These are phyloP conservation scores for Thamnophis sirtalis DNA, from an alignment of 2,113 vertebrate genomes.

Conservation along the genomic window DNA sequence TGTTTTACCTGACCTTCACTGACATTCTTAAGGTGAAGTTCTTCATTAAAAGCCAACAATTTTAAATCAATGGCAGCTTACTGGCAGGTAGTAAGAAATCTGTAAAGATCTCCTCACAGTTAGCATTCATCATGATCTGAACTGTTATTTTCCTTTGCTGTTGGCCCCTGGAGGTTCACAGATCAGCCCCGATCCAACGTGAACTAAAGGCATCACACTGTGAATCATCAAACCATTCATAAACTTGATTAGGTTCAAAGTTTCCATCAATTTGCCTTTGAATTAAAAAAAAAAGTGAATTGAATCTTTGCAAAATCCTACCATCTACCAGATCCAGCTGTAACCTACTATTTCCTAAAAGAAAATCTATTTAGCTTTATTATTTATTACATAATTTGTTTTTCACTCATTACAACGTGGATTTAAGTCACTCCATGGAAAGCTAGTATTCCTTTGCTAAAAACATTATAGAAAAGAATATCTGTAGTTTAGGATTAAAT, in stretches of 20 bases:
- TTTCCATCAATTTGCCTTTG: neutral
- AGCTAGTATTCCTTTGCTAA: neutral
- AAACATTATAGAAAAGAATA: neutral
- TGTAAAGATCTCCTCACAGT: neutral
- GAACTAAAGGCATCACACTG: neutral
- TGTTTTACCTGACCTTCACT: constrained; percentile 41
- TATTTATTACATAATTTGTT: neutral
- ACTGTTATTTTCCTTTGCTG: neutral
- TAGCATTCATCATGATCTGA: neutral
- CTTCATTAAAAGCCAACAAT: constrained; percentile 45
- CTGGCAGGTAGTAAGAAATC: neutral
- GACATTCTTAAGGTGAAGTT: constrained; percentile 33
- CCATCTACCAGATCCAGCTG: neutral
- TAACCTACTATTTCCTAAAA: neutral
- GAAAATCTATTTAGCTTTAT: neutral
- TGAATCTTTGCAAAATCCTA: neutral
- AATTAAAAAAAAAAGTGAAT: neutral
- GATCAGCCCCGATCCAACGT: neutral
- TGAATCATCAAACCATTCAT: neutral
- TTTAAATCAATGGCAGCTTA: constrained; percentile 25
- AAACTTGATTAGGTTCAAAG: neutral
- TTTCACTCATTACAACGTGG: neutral
- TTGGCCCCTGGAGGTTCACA: neutral
- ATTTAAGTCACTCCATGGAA: neutral
- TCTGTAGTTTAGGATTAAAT: neutral